phyloP scores from a whole-genome alignment of 1,140 invertebrate species.

The Drosophila watanabei region DNA sequence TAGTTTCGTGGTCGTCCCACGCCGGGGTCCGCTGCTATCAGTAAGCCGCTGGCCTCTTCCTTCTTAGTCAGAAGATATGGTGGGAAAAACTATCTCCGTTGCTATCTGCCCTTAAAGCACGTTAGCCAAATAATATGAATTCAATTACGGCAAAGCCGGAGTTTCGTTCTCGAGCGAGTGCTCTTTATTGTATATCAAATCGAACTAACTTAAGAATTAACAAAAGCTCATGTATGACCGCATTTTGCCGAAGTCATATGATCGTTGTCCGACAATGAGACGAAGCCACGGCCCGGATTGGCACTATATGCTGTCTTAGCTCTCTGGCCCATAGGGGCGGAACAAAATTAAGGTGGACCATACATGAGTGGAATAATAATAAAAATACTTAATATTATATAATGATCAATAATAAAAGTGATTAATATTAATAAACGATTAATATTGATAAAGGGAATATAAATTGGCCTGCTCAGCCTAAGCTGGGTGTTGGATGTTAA shows the following conservation, averaged over 20 bases:
- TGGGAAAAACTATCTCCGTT: no score
- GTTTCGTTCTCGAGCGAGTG: neutral
- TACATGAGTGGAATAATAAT: neutral
- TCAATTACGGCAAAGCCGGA: neutral
- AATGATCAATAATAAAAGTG: neutral
- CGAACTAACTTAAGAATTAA: constrained; percentile 2
- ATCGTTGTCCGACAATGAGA: neutral
- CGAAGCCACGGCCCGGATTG: neutral
- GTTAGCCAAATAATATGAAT: no score
- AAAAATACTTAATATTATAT: neutral
- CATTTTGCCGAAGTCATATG: neutral
- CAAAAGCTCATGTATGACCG: constrained; percentile 1
- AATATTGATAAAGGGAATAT: neutral
- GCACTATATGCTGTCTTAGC: neutral
- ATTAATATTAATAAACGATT: neutral
- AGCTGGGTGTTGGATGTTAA: no score
- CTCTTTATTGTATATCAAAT: neutral
- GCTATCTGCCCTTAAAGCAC: no score
- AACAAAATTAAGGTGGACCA: constrained; percentile 2
- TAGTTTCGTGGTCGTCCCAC: no score
- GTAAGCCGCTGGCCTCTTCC: no score
- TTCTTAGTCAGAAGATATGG: no score
- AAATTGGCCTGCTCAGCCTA: no score
- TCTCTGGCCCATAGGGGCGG: neutral
- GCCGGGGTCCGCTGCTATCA: no score